Conservation (phyloP, 2,797 vertebrate genomes). For the Discoglossus pictus region DNA sequence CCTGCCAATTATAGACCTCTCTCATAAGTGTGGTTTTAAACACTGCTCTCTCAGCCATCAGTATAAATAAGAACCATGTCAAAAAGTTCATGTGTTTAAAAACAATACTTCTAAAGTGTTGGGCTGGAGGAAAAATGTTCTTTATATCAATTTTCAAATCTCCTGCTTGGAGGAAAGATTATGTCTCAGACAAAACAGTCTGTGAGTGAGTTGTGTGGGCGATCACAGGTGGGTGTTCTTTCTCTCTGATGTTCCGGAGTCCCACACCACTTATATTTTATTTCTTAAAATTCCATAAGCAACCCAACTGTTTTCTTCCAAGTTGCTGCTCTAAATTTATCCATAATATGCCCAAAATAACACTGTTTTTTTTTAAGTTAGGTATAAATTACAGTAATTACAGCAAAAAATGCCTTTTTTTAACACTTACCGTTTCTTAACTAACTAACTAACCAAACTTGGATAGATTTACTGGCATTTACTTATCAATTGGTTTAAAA, state of each 20-base stretch:
- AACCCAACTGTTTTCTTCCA: not conserved
- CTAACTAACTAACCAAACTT: no score
- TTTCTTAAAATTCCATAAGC: slow-evolving; percentile 25
- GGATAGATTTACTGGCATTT: no score
- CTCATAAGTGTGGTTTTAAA: slow-evolving; percentile 20
- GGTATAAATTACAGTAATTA: not conserved
- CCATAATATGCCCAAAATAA: not conserved
- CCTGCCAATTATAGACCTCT: slow-evolving; percentile 11
- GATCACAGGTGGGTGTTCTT: slow-evolving; percentile 41
- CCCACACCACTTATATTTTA: slow-evolving; percentile 23
- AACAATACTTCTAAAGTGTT: slow-evolving; percentile 29
- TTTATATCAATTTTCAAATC: slow-evolving; percentile 49
- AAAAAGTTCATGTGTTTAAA: slow-evolving; percentile 12
- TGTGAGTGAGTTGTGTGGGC: slow-evolving; percentile 40
- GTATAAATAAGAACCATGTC: slow-evolving; percentile 17
- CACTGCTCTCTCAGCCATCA: not conserved
- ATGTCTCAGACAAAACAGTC: slow-evolving; percentile 48
- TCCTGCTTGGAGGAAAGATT: slow-evolving; percentile 42
- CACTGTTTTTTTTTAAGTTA: not conserved
- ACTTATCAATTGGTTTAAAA: no score
- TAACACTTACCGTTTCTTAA: no score
- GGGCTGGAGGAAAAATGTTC: slow-evolving; percentile 27
- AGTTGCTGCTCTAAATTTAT: not conserved
- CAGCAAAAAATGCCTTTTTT: no score
- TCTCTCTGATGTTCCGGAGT: slow-evolving; percentile 18